A percentile compares a stretch with the other conserved stretches of the same genome.
Evolutionary conservation across 2,888 invertebrate genomes (phyloP).

Genomic region (Nomada fucata): DNA sequence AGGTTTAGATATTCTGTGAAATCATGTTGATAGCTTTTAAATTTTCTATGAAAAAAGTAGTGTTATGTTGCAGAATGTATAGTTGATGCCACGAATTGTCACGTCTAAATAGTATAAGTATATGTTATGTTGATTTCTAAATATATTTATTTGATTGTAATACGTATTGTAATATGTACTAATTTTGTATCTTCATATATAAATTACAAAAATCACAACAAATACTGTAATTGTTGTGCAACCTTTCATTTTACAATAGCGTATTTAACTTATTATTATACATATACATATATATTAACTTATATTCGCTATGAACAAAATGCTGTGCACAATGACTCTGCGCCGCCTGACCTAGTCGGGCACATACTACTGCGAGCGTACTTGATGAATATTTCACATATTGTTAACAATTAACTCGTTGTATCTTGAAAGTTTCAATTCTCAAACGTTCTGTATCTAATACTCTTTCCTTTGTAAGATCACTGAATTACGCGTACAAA

Average conservation of each 20-base stretch:
- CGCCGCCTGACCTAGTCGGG: background rate
- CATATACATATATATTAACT: background rate
- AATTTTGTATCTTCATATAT: slow-evolving; percentile 14
- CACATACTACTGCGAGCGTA: slow-evolving; percentile 12
- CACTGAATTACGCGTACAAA: background rate
- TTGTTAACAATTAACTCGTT: background rate
- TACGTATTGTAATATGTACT: slow-evolving; percentile 31
- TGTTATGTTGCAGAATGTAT: slow-evolving; percentile 1
- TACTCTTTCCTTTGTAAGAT: too few species aligned
- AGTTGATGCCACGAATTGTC: background rate
- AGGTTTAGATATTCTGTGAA: slow-evolving; percentile 17
- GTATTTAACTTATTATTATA: background rate
- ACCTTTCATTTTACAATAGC: slow-evolving; percentile 3
- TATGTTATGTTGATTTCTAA: slow-evolving; percentile 22
- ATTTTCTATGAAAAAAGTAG: background rate
- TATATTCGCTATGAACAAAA: background rate
- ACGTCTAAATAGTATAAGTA: background rate
- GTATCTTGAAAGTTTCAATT: background rate
- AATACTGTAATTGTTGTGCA: background rate
- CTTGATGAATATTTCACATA: background rate
- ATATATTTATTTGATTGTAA: slow-evolving; percentile 46
- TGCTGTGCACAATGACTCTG: background rate
- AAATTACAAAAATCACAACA: background rate
- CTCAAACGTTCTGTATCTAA: background rate
- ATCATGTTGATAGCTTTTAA: background rate